Evolutionary conservation across 2,888 invertebrate genomes (phyloP), one percentile per base, ranked within the genome.

Genomic region (Cotesia congregata): DNA sequence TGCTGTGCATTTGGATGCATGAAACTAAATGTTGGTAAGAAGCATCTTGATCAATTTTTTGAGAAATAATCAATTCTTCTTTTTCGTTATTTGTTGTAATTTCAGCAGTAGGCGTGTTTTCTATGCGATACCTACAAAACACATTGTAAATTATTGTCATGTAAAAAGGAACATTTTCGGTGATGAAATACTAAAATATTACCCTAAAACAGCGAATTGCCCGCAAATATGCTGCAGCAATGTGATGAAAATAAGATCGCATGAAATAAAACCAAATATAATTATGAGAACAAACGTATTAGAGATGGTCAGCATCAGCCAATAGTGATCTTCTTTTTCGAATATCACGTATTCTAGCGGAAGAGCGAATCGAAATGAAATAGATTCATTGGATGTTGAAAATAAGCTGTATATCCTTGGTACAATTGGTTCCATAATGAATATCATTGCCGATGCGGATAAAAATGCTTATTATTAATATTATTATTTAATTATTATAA

Each of bases 181-280:
- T 9, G 15, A 30, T 50, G 0, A 59, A 61, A n/a, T 2, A 38
- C 3, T 71, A 38, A 1, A 59, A 41, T 12, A n/a, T 72, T 69
- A 78, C 78, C 75, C 72, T 3, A 78, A 41, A 6, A 69, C 41
- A n/a, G 61, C 72, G 71, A 78, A 78, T 70, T 74, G 71, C 6
- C 74, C 73, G 40, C 76, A 78, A 17, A 20, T 62, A 72, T 78
- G 78, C 17, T 74, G 41, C 12, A 67, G 61, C 7, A 65, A 40
- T 3, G 67, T 38, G 15, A 76, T 68, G 9, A 76, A 76, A 15
- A 68, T 20, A 7, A 67, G 15, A 64, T 78, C 78, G 12, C 59
- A 30, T 7, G 74, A 74, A 62, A 50, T 41, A 15, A 68, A 50
- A n/a, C 40, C 38, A 6, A 67, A 20, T 1, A 68, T 38, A n/a